Base-by-base conservation (phyloP, 2,888 invertebrate species). In the Beris chalybata region DNA sequence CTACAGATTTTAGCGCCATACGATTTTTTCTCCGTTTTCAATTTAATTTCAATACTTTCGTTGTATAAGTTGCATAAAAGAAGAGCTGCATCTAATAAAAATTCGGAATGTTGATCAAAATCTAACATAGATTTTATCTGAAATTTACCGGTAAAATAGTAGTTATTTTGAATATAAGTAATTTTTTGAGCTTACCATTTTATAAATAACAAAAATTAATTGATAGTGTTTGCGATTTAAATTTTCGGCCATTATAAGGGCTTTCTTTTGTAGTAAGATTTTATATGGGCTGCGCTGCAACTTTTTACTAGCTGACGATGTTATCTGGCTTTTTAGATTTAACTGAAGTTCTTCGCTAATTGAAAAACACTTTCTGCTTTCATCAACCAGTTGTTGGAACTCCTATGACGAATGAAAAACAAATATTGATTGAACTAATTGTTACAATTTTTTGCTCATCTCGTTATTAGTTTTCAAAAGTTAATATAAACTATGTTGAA, bases 1-100 rank as follows among this genome's bases (percentile, higher is more conserved):
- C 88, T 89, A 76, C 89, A 90, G 38, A 90, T 76, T 71, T 79
- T 77, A 43, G 78, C 76, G 64, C 71, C 71, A 22, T 64, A 66
- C 4, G 67, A 67, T 45, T 59, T 63, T 57, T 69, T 70, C 31
- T 69, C 69, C 15, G 65, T 70, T 55, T 71, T 69, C 38, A 66
- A 50, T 4, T 64, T 68, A 7, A 61, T 52, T 45, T 68, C 66
- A 52, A 71, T 66, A 38, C 65, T 69, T 65, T 68, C 65, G 64
- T 71, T 71, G 32, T 68, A 67, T 38, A 70, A 57, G 38, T 50
- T 65, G 47, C 69, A 70, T 29, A 71, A 38, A 45, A 65, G 15
- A 15, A 72, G 63, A 7, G 71, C 71, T 15, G 67, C 71, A 56
- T 72, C 71, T 11, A 72, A 44, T 11, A 70, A 54, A 50, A 69